A percentile compares a stretch with the other conserved stretches of the same genome.
Evolutionary conservation across 1,140 invertebrate genomes (phyloP).

Genomic region (Oryzaephilus surinamensis): DNA sequence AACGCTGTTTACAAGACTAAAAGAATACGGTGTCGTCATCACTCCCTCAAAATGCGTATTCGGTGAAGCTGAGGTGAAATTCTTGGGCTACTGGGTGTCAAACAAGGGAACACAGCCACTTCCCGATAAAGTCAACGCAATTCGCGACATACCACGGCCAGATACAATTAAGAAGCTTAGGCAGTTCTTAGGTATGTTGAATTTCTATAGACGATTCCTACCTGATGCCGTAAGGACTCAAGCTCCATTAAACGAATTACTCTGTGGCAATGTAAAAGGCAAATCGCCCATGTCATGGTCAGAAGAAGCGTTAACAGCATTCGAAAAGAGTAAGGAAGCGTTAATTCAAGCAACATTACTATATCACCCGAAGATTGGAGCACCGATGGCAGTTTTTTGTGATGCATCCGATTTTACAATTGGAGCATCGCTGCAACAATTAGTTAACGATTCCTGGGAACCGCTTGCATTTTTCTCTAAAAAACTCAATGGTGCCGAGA

Average conservation of each 20-base stretch:
- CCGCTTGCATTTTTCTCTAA: slow-evolving; percentile 10
- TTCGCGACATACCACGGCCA: slow-evolving; percentile 16
- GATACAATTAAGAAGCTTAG: slow-evolving; percentile 18
- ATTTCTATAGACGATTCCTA: slow-evolving; percentile 30
- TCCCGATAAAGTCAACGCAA: slow-evolving; percentile 22
- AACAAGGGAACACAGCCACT: slow-evolving; percentile 23
- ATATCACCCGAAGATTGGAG: slow-evolving; percentile 20
- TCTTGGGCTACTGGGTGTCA: slow-evolving; percentile 28
- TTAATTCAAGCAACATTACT: slow-evolving; percentile 23
- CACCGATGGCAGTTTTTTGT: slow-evolving; percentile 15
- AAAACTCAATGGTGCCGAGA: slow-evolving; percentile 28
- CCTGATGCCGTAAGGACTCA: slow-evolving; percentile 21
- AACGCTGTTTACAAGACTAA: slow-evolving; percentile 22
- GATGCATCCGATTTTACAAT: slow-evolving; percentile 24
- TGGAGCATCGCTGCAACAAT: slow-evolving; percentile 28
- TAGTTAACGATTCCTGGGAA: slow-evolving; percentile 7
- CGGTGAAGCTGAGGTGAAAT: slow-evolving; percentile 18
- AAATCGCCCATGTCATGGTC: slow-evolving; percentile 24
- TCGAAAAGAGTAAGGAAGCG: slow-evolving; percentile 26
- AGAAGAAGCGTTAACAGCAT: slow-evolving; percentile 20
- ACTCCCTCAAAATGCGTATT: slow-evolving; percentile 29
- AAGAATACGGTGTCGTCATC: slow-evolving; percentile 19
- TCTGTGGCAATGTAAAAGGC: slow-evolving; percentile 12
- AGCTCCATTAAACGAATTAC: slow-evolving; percentile 14
- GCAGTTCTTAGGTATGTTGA: slow-evolving; percentile 30